Evolutionary conservation across 64 coral and sea anemone genomes (phyloP).

Genomic region (Montipora foliosa): DNA sequence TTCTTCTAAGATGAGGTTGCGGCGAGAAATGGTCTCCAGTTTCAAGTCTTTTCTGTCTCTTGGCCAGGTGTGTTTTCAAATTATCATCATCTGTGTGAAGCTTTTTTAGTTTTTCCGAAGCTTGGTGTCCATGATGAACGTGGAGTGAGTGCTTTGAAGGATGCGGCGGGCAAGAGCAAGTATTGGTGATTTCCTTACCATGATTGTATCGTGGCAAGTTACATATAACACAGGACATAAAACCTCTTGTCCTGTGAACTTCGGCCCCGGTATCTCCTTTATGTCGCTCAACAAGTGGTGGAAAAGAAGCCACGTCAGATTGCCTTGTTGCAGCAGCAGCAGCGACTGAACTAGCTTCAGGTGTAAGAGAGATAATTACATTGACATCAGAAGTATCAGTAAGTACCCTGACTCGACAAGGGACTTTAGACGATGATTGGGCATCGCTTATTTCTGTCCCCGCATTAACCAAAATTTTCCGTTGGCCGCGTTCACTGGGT

Average conservation of each 20-base stretch:
- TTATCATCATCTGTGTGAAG: neutral
- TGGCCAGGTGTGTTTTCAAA: neutral
- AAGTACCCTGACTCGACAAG: constrained; percentile 2
- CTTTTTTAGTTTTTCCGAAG: constrained; percentile 15
- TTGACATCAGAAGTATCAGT: constrained; percentile 16
- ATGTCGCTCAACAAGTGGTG: neutral
- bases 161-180: constrained; percentile 43
- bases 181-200: neutral
- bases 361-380: constrained; percentile 27
- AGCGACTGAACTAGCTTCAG: neutral
- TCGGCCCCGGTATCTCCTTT: constrained; percentile 29
- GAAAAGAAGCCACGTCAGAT: neutral
- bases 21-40: neutral
- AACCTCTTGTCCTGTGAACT: constrained; percentile 75
- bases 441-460: constrained; percentile 10
- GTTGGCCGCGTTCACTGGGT: neutral
- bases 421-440: neutral
- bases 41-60: neutral
- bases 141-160: constrained; percentile 24
- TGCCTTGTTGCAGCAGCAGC: neutral
- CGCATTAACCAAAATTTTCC: neutral
- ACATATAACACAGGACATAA: constrained; percentile 81
- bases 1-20: neutral
- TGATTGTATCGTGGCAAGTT: constrained; percentile 69
- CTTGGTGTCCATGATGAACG: neutral